Evolutionary conservation across 1,140 invertebrate genomes (phyloP), one percentile per base, ranked within the genome.

Genomic region (Drosophila obscura): DNA sequence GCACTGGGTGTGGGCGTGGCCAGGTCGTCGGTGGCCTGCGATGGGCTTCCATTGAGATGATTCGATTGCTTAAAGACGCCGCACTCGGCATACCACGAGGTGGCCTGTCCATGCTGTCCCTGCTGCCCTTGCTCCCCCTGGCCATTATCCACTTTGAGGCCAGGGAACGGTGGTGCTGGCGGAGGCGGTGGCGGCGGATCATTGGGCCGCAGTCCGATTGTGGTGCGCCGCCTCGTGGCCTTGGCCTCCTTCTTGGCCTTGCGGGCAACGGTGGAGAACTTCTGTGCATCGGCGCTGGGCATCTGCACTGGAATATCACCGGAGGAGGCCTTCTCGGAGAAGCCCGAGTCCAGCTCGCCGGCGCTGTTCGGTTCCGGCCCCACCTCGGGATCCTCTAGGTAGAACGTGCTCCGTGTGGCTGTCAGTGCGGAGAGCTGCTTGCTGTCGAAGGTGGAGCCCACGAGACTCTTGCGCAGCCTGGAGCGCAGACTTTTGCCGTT

Each of bases 341-440:
- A 93, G 24, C 93, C 93, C 2, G 93, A 93, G 75, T 94, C 94
- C 2, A 94, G 91, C 78, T 94, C 93, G 64, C 94, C 94, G 1
- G 93, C 93, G 2, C 80, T 80, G 4, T 60, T 61, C 1, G 65
- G 72, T 43, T 80, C 45, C 11, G 62, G 57, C 11, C 69, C 19
- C 13, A 43, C 48, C 31, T 76, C 72, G 1, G 93, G 93, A 56
- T 94, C 94, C 53, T 94, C 94, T 51, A 95, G 88, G 82, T 95
- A 95, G 82, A 95, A 95, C 2, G 94, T 95, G 46, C 94, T 95
- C 43, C 94, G 94, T 0, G 93, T 93, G 26, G 88, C 68, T 5
- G 71, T 72, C 46, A 91, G 26, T 5, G 82, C 63, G 9, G 75
- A 81, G 5, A 82, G 55, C 26, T 90, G 80, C 49, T 91, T 84